Evolutionary conservation across 2,888 invertebrate species (phyloP).

Genomic region (Zaprionus bogoriensis): DNA sequence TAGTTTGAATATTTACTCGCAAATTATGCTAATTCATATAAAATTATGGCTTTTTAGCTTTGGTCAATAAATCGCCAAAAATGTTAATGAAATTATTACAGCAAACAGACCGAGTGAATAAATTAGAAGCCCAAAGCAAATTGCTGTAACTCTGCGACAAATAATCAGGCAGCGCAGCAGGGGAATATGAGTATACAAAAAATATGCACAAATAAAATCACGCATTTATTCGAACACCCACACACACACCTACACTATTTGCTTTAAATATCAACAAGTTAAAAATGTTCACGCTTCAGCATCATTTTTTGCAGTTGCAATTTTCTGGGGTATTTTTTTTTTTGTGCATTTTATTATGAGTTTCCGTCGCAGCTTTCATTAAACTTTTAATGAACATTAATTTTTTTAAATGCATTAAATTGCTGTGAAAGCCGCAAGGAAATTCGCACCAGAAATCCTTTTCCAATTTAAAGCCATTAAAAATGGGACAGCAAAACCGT

Average conservation of each 20-base stretch:
- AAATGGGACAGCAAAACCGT: neutral
- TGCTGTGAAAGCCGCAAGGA: constrained; percentile 9
- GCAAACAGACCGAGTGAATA: too few relatives aligned
- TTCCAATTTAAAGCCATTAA: constrained; percentile 29
- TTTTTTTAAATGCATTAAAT: constrained; percentile 36
- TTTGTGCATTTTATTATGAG: constrained; percentile 9
- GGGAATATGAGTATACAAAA: constrained; percentile 7
- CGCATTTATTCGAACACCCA: constrained; percentile 22
- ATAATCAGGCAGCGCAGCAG: too few relatives aligned
- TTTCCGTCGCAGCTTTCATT: constrained; percentile 35
- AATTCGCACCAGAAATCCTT: constrained; percentile 29
- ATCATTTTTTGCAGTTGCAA: neutral
- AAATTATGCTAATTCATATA: too few relatives aligned
- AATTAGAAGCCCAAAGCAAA: too few relatives aligned
- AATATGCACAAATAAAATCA: constrained; percentile 25
- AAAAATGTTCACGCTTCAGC: constrained; percentile 24
- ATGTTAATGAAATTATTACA: too few relatives aligned
- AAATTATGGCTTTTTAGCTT: too few relatives aligned
- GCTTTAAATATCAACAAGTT: constrained; percentile 60
- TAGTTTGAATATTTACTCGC: too few relatives aligned
- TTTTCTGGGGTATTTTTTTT: too few relatives aligned
- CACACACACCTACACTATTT: too few relatives aligned
- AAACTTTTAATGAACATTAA: constrained; percentile 50
- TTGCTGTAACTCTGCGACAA: too few relatives aligned
- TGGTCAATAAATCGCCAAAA: too few relatives aligned